Base-by-base conservation (phyloP, 2,888 invertebrate species). In the Carpatolechia fugitivella region DNA sequence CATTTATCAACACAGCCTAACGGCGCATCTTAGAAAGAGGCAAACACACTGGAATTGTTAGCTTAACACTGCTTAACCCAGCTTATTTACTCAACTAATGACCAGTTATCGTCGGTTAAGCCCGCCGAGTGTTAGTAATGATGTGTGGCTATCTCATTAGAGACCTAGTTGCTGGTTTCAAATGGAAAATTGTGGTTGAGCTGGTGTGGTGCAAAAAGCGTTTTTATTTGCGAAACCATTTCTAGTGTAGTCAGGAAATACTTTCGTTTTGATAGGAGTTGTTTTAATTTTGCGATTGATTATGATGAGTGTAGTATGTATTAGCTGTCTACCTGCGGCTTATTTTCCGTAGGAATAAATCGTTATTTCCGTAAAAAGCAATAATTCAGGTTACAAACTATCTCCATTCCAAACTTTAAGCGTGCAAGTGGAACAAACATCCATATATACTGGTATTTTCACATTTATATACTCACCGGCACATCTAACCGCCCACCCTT, bases 31-130 rank as follows among this genome's bases (percentile, higher is more conserved):
- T 52, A 57, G 57, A 57, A 58, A 64, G 65, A 62, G 60, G 70
- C 69, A n/a, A n/a, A 73, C 72, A 74, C 66, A 73, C 18, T 11
- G 14, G 60, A 59, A 60, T 61, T 63, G 61, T 62, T 60, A 57
- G 56, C 61, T 58, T 53, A 54, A 56, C 60, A 60, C 63, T 44
- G 51, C 59, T 62, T 52, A 54, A 55, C 60, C 60, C 62, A 48
- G 48, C 59, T 62, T 75, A 70, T 76, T 74, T 75, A 67, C 61
- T 52, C 62, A 66, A 70, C 71, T 76, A 76, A 76, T 76, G 75
- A 74, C 63, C 64, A 64, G 56, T 54, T 54, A 44, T 13, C 44
- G 44, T 44, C 29, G 29, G 44, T 44, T 44, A 29, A 29, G 44
- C 52, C 49, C 35, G 53, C 57, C 57, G 64, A 67, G 69, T 63